phyloP scores from a whole-genome alignment of 1,140 invertebrate genomes.

The Portunus trituberculatus region DNA sequence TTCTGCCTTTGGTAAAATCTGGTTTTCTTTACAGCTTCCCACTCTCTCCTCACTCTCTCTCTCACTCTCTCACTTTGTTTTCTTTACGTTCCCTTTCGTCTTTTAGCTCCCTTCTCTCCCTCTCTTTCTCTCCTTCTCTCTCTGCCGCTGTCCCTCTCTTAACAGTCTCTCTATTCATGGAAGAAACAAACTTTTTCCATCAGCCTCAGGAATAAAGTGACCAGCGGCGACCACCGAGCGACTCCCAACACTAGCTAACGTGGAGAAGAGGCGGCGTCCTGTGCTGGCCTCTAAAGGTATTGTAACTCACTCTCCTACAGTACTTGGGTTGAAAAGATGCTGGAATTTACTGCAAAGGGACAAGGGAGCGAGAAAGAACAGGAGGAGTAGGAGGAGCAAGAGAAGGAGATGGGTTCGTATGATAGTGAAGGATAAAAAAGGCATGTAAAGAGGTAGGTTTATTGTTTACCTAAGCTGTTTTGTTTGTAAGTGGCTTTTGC shows the following conservation, averaged over 20 bases:
- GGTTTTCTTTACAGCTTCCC: not conserved
- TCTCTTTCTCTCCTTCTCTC: not conserved
- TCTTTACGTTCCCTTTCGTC: not conserved
- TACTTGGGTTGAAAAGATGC: too few relatives aligned
- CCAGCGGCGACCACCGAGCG: not conserved
- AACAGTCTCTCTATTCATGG: not conserved
- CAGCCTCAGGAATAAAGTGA: not conserved
- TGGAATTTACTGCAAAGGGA: too few relatives aligned
- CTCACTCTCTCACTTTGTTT: not conserved
- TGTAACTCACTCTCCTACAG: too few relatives aligned
- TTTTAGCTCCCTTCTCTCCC: not conserved
- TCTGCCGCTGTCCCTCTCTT: not conserved
- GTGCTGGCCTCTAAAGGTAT: not conserved
- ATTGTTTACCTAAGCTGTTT: too few relatives aligned
- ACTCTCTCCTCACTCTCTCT: not conserved
- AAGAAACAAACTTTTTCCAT: conserved; percentile 23
- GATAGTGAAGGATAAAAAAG: too few relatives aligned
- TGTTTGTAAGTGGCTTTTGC: too few relatives aligned
- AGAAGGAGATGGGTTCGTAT: too few relatives aligned
- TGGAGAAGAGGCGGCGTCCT: not conserved
- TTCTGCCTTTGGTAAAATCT: not conserved
- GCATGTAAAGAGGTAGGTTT: too few relatives aligned
- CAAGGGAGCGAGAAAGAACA: too few relatives aligned
- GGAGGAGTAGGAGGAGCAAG: too few relatives aligned
- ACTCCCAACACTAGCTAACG: not conserved